These are phyloP conservation scores for Uloborus diversus DNA, from an alignment of 1,140 invertebrate genomes.

Conservation along the genomic window DNA sequence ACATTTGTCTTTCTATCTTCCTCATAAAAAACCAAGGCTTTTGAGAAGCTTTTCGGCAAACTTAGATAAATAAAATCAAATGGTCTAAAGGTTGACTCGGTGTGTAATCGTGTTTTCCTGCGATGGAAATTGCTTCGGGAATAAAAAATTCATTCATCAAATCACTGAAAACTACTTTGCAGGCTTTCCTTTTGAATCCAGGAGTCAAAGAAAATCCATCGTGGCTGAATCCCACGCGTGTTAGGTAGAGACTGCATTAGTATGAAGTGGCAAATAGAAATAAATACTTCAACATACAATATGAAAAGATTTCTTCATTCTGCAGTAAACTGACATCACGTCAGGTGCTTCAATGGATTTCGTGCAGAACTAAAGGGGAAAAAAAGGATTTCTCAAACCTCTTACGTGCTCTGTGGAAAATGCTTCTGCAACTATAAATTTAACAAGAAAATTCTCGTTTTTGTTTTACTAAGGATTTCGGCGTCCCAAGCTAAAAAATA, in stretches of 20 bases:
- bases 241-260: conserved; percentile 9
- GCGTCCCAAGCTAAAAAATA: too few relatives aligned
- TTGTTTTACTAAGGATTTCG: neutral
- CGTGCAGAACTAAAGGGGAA: neutral
- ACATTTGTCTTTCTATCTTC: too few relatives aligned
- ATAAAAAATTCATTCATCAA: too few relatives aligned
- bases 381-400: conserved; percentile 1
- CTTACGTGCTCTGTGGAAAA: conserved; percentile 27
- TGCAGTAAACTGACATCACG: conserved; percentile 11
- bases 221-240: conserved; percentile 14
- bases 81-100: too few relatives aligned
- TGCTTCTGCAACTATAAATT: conserved; percentile 1
- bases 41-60: too few relatives aligned
- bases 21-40: too few relatives aligned
- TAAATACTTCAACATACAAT: conserved; percentile 37
- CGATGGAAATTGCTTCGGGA: too few relatives aligned
- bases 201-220: neutral
- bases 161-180: too few relatives aligned
- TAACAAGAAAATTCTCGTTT: neutral
- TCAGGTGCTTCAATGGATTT: neutral
- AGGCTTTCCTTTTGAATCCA: neutral
- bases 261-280: conserved; percentile 48
- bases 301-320: conserved; percentile 25
- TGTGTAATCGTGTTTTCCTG: too few relatives aligned
- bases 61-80: too few relatives aligned